Percentiles rank a stretch among this genome's conserved stretches.
Conservation (phyloP, 2,113 vertebrate species). For the Mystacornis crossleyi region DNA sequence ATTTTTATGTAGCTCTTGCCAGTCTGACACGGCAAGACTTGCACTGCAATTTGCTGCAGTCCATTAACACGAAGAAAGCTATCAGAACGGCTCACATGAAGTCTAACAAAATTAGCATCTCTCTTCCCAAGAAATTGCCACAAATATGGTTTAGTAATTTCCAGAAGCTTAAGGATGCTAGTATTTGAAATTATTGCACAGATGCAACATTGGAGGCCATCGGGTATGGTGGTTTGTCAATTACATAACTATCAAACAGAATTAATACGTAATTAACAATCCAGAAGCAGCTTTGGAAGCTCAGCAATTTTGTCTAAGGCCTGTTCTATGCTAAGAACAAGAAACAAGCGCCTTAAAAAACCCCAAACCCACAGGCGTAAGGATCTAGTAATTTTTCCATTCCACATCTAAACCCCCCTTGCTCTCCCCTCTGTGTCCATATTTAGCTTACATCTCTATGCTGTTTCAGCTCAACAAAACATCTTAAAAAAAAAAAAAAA, state of each 20-base stretch:
- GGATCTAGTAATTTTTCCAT: background rate
- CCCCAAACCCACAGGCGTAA: background rate
- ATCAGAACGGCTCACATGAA: background rate
- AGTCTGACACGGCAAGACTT: background rate
- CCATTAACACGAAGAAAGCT: background rate
- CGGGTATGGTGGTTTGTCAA: background rate
- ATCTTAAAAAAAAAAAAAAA: background rate
- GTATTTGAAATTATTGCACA: background rate
- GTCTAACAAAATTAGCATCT: background rate
- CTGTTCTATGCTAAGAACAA: background rate
- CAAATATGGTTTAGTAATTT: background rate
- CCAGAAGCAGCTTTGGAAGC: background rate
- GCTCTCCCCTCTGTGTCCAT: background rate
- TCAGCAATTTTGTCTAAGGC: background rate
- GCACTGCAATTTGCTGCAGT: background rate
- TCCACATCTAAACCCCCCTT: background rate
- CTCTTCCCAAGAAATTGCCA: background rate
- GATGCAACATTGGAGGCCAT: background rate
- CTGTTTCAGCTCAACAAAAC: background rate
- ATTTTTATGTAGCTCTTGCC: background rate
- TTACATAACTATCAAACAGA: background rate
- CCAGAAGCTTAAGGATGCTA: background rate
- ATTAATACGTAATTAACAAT: background rate
- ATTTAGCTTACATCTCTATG: background rate
- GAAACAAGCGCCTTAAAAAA: background rate